phyloP scores from a whole-genome alignment of 2,113 vertebrate species.

The Enhydra lutris region DNA sequence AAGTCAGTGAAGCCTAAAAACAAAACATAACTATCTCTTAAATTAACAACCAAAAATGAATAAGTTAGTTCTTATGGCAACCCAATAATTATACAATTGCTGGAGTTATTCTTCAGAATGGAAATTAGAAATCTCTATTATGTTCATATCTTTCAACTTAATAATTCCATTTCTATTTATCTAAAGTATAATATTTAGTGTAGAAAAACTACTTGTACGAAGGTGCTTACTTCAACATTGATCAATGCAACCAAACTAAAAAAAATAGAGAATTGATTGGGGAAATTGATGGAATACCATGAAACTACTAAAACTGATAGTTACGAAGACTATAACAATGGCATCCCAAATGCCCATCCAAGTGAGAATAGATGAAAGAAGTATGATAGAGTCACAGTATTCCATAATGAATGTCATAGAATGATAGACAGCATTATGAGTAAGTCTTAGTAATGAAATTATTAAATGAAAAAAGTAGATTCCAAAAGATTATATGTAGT shows the following conservation, averaged over 20 bases:
- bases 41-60: not conserved
- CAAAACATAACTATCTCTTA: conserved; percentile 25
- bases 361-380: not conserved
- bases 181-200: not conserved
- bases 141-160: not conserved
- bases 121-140: not conserved
- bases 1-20: conserved; percentile 1
- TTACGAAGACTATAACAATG: not conserved
- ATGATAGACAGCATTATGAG: not conserved
- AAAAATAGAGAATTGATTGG: not conserved
- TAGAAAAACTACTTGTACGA: not conserved
- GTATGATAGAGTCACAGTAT: not conserved
- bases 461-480: conserved; percentile 30
- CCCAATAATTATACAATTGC: not conserved
- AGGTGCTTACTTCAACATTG: not conserved
- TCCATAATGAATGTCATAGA: not conserved
- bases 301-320: not conserved
- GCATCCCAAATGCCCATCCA: not conserved
- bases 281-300: not conserved
- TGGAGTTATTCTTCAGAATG: not conserved
- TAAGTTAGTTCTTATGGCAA: not conserved
- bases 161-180: not conserved
- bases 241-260: not conserved
- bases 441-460: not conserved
- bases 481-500: not conserved